Base-by-base conservation (phyloP, 2,888 invertebrate species). In the Ornithoptera priamus region DNA sequence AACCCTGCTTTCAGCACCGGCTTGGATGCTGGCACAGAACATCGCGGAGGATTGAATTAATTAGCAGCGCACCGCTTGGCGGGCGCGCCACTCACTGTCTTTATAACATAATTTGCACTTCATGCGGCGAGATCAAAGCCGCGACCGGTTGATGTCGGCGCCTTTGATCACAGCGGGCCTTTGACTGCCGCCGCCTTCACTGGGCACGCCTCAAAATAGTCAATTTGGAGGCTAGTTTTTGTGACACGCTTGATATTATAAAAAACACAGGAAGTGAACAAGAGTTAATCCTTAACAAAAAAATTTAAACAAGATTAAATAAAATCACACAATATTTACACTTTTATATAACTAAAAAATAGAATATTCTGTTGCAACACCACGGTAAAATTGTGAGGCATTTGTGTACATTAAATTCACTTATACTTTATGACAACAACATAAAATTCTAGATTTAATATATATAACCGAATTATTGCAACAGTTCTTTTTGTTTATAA, bases 61-160 rank as follows among this genome's bases (percentile, higher is more conserved):
- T 92, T 90, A 91, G 82, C 85, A 85, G 85, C 81, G 85, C 86
- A 85, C 62, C 81, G 85, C 81, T 84, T 81, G 87, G 85, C 86
- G 83, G 83, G 83, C 86, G 85, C 84, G 85, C 87, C 88, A 87
- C 88, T 89, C 89, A 86, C 88, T 89, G 90, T 90, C 91, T 92
- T 91, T 92, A 92, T 91, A 92, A 92, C 91, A 92, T 93, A 93
- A 93, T 93, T 93, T 93, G 93, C 93, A 93, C 92, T 92, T 92
- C 87, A 85, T 83, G 91, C 92, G 92, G 92, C 82, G 81, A 89
- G 88, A 92, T 93, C 92, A 93, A 93, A 92, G 92, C 82, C 77
- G 80, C 83, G 85, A 85, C 87, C 85, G 81, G 81, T 86, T 86
- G 87, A 83, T 85, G 89, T 86, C 92, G 92, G 93, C 82, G 82